These are phyloP conservation scores for Cryptocephalus primarius DNA, from an alignment of 2,888 invertebrate species.

Conservation along the genomic window DNA sequence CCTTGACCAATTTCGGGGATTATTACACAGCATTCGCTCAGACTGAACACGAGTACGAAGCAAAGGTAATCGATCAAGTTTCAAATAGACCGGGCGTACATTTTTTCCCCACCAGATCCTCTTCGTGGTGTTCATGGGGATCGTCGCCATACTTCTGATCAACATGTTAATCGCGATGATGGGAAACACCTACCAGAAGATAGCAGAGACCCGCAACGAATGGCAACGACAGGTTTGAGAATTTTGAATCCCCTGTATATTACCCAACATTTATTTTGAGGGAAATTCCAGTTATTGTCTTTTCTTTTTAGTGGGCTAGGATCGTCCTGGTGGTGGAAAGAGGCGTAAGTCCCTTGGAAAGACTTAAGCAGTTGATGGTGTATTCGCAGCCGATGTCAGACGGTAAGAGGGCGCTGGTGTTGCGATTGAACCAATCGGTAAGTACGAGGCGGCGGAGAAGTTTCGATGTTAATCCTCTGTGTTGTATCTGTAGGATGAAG, in stretches of 20 bases:
- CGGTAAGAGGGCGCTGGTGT: constrained; percentile 72
- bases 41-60: constrained; percentile 79
- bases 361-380: constrained; percentile 72
- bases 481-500: constrained; percentile 58
- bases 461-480: neutral
- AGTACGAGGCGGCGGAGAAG: too few relatives aligned
- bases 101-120: constrained; percentile 49
- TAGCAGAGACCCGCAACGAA: constrained; percentile 93
- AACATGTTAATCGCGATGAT: constrained; percentile 99
- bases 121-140: constrained; percentile 95
- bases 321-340: constrained; percentile 95
- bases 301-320: constrained; percentile 72
- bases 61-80: constrained; percentile 54
- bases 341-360: constrained; percentile 84
- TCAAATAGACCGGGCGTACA: neutral
- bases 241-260: neutral
- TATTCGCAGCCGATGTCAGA: constrained; percentile 95
- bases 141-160: constrained; percentile 87
- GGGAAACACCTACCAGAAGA: constrained; percentile 98
- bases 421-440: constrained; percentile 83
- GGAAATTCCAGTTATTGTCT: neutral
- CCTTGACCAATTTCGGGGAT: constrained; percentile 91
- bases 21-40: constrained; percentile 85
- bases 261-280: too few relatives aligned
- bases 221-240: constrained; percentile 78